Conservation (phyloP, 2,797 vertebrate genomes). For the Pseudocheirus occidentalis region DNA sequence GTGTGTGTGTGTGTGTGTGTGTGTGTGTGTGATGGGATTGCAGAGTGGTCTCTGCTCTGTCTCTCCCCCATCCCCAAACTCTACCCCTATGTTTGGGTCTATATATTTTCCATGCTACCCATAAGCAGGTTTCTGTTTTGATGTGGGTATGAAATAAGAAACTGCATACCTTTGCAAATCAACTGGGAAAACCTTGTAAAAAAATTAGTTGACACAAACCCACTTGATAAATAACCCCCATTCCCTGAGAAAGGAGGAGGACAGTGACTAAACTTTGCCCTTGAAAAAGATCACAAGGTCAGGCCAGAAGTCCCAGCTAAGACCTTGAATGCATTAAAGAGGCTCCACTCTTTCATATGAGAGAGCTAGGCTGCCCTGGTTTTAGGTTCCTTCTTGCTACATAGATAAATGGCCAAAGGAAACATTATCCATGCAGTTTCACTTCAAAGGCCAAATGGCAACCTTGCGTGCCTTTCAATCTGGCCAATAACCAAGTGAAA, state of each 20-base stretch:
- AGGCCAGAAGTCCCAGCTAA: not conserved
- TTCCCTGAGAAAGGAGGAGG: conserved; percentile 28
- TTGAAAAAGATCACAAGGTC: conserved; percentile 34
- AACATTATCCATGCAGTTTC: conserved; percentile 84
- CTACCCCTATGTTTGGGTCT: not conserved
- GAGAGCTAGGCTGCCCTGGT: conserved; percentile 54
- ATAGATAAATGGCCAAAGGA: conserved; percentile 84
- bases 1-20: not conserved
- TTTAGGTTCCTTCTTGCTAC: conserved; percentile 72
- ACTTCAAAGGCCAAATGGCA: conserved; percentile 83
- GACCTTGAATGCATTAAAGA: not conserved
- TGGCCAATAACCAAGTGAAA: conserved; percentile 81
- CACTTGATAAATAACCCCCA: conserved; percentile 44
- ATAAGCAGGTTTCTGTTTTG: conserved; percentile 36
- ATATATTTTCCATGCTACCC: not conserved
- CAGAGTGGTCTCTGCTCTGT: not conserved
- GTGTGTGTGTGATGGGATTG: too few relatives aligned
- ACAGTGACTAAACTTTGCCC: conserved; percentile 36
- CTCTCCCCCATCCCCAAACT: not conserved
- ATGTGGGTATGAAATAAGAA: conserved; percentile 49
- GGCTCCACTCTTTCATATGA: conserved; percentile 49
- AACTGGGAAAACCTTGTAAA: conserved; percentile 35
- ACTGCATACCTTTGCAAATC: not conserved
- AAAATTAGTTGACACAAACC: conserved; percentile 41
- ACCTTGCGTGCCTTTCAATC: conserved; percentile 76